These are phyloP conservation scores for Melanostigma gelatinosum DNA, from an alignment of 2,113 vertebrate genomes.

Conservation along the genomic window DNA sequence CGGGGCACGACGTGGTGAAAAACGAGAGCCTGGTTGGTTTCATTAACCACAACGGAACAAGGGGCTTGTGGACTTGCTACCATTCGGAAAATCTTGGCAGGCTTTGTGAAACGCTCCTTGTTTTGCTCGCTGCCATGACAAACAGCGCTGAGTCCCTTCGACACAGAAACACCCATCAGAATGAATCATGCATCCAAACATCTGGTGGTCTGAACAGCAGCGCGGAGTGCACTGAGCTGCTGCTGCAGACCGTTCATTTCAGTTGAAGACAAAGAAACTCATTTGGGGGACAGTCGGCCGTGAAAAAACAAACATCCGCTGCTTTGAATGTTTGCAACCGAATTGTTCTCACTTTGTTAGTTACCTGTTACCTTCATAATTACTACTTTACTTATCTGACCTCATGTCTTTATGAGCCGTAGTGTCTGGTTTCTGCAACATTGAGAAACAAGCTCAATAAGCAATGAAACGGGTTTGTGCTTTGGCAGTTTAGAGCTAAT, in stretches of 20 bases:
- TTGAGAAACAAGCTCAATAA: background rate
- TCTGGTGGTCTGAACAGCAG: constrained; percentile 63
- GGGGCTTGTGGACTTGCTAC: constrained; percentile 35
- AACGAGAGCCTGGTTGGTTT: constrained; percentile 38
- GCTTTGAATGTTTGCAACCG: background rate
- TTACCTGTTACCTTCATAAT: background rate
- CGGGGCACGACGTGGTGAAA: constrained; percentile 32
- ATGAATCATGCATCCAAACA: constrained; percentile 71
- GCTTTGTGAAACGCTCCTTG: constrained; percentile 53
- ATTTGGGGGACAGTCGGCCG: background rate
- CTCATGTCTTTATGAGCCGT: background rate
- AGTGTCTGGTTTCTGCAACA: background rate
- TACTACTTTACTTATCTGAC: background rate
- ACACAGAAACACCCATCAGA: constrained; percentile 62
- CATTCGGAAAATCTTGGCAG: constrained; percentile 48
- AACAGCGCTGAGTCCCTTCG: constrained; percentile 47
- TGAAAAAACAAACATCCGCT: background rate
- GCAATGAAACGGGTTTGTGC: background rate
- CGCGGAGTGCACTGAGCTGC: constrained; percentile 41
- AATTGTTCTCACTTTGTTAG: background rate
- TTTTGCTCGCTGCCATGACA: constrained; percentile 62
- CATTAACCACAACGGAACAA: constrained; percentile 11
- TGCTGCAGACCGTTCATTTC: constrained; percentile 26
- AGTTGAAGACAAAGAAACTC: background rate
- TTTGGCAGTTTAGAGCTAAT: background rate